A percentile compares a stretch with the other conserved stretches of the same genome.
Conservation (phyloP, 2,888 invertebrate genomes). For the Limenitis arthemis region DNA sequence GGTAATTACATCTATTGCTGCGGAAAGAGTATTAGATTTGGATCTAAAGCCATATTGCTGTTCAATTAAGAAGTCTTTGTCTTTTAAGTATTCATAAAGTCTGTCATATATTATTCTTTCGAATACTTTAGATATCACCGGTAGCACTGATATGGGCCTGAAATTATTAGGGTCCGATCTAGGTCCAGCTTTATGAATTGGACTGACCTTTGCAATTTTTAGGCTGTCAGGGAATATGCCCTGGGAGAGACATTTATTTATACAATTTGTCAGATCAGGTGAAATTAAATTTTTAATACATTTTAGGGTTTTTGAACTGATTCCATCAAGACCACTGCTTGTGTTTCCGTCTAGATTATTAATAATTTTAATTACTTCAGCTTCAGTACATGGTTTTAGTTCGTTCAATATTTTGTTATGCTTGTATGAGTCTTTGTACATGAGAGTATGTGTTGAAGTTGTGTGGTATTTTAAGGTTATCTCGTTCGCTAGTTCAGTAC, state of each 20-base stretch:
- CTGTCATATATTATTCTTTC: constrained; percentile 8
- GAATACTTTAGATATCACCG: constrained; percentile 6
- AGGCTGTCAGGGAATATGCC: neutral
- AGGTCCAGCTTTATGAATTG: constrained; percentile 21
- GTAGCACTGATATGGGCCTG: constrained; percentile 17
- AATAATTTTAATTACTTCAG: no score
- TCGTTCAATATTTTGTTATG: no score
- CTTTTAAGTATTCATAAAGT: neutral
- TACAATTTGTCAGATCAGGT: neutral
- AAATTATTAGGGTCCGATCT: constrained; percentile 22
- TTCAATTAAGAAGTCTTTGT: neutral
- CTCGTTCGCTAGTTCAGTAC: no score
- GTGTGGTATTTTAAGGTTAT: no score
- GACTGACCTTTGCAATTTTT: constrained; percentile 16
- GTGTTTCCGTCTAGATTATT: no score
- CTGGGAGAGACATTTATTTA: constrained; percentile 5
- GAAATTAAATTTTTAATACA: no score
- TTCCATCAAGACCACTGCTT: no score
- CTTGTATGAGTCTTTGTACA: no score
- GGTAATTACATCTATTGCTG: neutral
- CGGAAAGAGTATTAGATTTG: constrained; percentile 6
- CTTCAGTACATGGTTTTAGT: no score
- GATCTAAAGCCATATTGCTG: no score
- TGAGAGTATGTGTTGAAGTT: no score
- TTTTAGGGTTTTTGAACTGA: no score